These are phyloP conservation scores for Toxotes chatareus DNA, from an alignment of 2,113 vertebrate genomes.

Conservation along the genomic window DNA sequence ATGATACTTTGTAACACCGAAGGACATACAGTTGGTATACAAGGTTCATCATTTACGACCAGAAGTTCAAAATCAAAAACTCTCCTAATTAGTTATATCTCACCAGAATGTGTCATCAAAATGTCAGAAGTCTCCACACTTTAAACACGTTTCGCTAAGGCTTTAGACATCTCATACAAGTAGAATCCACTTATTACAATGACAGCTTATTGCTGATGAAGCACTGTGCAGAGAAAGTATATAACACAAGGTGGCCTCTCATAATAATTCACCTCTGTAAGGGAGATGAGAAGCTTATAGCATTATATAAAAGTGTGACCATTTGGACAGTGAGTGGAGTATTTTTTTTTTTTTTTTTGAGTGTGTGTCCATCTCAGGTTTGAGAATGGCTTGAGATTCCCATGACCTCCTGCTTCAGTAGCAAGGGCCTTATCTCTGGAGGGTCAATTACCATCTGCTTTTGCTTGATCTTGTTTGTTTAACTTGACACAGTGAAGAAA, in stretches of 20 bases:
- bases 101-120: conserved; percentile 58
- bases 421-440: conserved; percentile 90
- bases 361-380: conserved; percentile 45
- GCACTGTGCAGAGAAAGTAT: conserved; percentile 37
- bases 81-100: conserved; percentile 74
- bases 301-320: conserved; percentile 18
- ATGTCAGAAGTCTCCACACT: conserved; percentile 66
- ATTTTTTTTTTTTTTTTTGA: conserved; percentile 32
- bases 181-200: conserved; percentile 60
- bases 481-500: conserved; percentile 99
- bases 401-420: conserved; percentile 86
- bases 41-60: conserved; percentile 52
- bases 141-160: conserved; percentile 53
- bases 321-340: conserved; percentile 32
- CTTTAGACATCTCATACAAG: conserved; percentile 62
- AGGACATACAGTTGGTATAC: conserved; percentile 47
- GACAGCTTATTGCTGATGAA: conserved; percentile 62
- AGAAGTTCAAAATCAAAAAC: conserved; percentile 61
- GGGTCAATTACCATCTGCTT: conserved; percentile 95
- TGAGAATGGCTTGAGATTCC: conserved; percentile 58
- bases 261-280: conserved; percentile 51
- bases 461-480: conserved; percentile 99
- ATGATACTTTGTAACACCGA: conserved; percentile 38
- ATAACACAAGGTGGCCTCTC: conserved; percentile 16
- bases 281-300: conserved; percentile 19